These are phyloP conservation scores for Harpegnathos saltator DNA, from an alignment of 1,140 invertebrate species.

Conservation along the genomic window DNA sequence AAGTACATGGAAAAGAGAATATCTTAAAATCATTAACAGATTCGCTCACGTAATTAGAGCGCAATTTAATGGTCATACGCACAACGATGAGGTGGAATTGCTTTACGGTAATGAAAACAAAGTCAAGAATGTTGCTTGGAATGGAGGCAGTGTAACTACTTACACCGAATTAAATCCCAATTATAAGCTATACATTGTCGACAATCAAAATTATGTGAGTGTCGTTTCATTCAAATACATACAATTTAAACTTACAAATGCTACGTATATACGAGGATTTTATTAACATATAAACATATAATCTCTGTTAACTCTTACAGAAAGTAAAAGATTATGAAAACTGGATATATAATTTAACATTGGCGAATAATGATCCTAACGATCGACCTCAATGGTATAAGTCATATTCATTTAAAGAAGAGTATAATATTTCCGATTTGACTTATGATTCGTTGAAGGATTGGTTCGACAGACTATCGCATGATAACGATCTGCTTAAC, in stretches of 20 bases:
- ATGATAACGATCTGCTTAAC: constrained; percentile 78
- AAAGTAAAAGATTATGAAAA: constrained; percentile 90
- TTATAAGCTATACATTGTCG: constrained; percentile 91
- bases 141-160: constrained; percentile 91
- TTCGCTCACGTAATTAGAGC: constrained; percentile 90
- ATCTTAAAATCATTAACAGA: constrained; percentile 87
- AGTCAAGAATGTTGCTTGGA: constrained; percentile 90
- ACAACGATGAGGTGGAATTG: constrained; percentile 91
- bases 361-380: constrained; percentile 89
- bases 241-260: no score
- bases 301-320: constrained; percentile 79
- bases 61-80: constrained; percentile 94
- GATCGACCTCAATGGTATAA: constrained; percentile 88
- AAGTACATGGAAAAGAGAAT: constrained; percentile 89
- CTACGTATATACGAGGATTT: no score
- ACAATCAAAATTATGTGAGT: constrained; percentile 88
- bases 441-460: constrained; percentile 78
- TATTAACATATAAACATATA: constrained; percentile 14
- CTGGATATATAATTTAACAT: constrained; percentile 92
- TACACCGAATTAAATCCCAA: constrained; percentile 91
- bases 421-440: constrained; percentile 86
- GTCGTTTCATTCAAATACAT: constrained; percentile 15
- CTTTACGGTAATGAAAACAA: constrained; percentile 87
- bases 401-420: constrained; percentile 89
- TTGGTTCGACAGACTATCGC: constrained; percentile 77